Percentiles rank a stretch among this genome's conserved stretches.
phyloP scores from a whole-genome alignment of 2,888 invertebrate species.

The Lissocephala sabroskyi region DNA sequence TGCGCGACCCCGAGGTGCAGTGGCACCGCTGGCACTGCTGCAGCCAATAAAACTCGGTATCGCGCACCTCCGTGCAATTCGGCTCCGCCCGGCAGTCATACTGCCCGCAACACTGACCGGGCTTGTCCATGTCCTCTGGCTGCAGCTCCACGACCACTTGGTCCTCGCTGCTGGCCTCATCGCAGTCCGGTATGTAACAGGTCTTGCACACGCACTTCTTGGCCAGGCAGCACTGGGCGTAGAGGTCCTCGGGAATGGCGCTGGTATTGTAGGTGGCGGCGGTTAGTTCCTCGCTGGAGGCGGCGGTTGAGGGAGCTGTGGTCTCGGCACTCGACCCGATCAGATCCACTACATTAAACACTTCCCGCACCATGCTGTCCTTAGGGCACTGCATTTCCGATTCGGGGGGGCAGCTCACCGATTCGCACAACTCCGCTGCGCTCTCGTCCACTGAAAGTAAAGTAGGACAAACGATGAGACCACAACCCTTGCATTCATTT shows the following conservation, averaged over 20 bases:
- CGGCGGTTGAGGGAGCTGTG: slow-evolving; percentile 12
- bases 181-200: slow-evolving; percentile 68
- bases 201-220: slow-evolving; percentile 68
- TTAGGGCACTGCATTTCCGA: slow-evolving; percentile 64
- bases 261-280: slow-evolving; percentile 39
- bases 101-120: slow-evolving; percentile 74
- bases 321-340: slow-evolving; percentile 30
- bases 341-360: slow-evolving; percentile 40
- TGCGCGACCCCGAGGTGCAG: slow-evolving; percentile 58
- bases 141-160: slow-evolving; percentile 62
- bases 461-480: no score
- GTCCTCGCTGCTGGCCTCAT: slow-evolving; percentile 27
- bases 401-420: slow-evolving; percentile 65
- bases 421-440: slow-evolving; percentile 43
- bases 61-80: slow-evolving; percentile 56
- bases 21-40: slow-evolving; percentile 66
- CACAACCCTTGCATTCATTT: no score
- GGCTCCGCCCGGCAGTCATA: slow-evolving; percentile 72
- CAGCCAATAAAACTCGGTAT: slow-evolving; percentile 62
- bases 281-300: slow-evolving; percentile 13
- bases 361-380: slow-evolving; percentile 65
- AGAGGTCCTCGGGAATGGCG: slow-evolving; percentile 47
- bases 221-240: slow-evolving; percentile 62
- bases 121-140: slow-evolving; percentile 61
- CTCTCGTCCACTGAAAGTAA: slow-evolving; percentile 51